Evolutionary conservation across 2,888 invertebrate species (phyloP).

Genomic region (Lasiommata megera): DNA sequence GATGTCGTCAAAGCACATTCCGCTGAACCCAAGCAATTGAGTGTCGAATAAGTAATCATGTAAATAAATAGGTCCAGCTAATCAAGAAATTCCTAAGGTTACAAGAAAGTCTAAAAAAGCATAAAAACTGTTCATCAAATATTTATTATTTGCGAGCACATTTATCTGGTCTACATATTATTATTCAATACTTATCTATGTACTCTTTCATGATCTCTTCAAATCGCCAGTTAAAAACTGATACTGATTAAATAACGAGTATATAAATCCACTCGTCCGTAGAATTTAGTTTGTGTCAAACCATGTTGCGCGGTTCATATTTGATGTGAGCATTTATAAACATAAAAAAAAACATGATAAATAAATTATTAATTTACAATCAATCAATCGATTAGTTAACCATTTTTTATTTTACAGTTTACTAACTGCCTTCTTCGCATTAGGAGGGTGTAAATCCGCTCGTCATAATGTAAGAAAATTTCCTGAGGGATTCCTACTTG

Average conservation of each 20-base stretch:
- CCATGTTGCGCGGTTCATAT: not conserved
- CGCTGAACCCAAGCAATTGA: too few species aligned
- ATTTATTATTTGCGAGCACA: not conserved
- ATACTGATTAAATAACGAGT: not conserved
- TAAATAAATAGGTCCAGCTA: too few species aligned
- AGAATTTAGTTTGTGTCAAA: not conserved
- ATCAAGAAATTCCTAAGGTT: too few species aligned
- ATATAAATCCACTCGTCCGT: not conserved
- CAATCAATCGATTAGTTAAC: not conserved
- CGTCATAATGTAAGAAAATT: slow-evolving; percentile 42
- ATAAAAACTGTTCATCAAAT: too few species aligned
- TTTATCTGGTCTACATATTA: not conserved
- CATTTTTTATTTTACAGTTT: not conserved
- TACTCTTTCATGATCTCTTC: not conserved
- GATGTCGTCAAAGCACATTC: too few species aligned
- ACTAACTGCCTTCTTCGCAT: not conserved
- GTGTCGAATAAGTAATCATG: too few species aligned
- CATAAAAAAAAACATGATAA: too few species aligned
- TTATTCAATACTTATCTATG: not conserved
- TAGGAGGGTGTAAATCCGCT: slow-evolving; percentile 1
- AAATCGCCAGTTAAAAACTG: not conserved
- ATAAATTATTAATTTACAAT: not conserved
- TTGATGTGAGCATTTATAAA: not conserved
- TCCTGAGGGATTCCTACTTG: slow-evolving; percentile 49
- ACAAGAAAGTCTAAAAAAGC: too few species aligned